Evolutionary conservation across 2,113 vertebrate species (phyloP), one percentile per base, ranked within the genome.

Genomic region (Dromaius novaehollandiae): DNA sequence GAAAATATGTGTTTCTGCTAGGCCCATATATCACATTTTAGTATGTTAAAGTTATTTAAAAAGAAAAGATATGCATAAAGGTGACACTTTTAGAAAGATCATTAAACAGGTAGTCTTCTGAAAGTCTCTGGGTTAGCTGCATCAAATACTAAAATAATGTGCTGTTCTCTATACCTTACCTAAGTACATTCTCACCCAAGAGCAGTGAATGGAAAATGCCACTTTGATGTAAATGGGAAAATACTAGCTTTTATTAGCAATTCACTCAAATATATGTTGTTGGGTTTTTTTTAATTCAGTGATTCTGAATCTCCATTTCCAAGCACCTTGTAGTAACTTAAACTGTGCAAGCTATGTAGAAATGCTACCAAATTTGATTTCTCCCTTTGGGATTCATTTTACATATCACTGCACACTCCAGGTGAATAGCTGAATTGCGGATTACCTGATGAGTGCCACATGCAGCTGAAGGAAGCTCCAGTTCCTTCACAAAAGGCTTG

Each of bases 1-100:
- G 86, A 84, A 97, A 97, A 96, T 91, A 86, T 48, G 63, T 73
- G 74, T 92, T 96, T 96, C 94, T 90, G 77, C 61, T 87, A 89
- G 51, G 56, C 46, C 74, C 83, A 87, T 96, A 93, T 95, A 89
- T 96, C 96, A 95, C 58, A 66, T 90, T 75, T 83, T 64, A 79
- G 65, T 68, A 44, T 95, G 90, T 77, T 93, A 51, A 79, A 93
- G 22, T 90, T 65, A 65, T 95, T 93, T 74, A 92, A 53, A 53
- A 63, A 94, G 90, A 93, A 95, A 95, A 76, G 26, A 66, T 74
- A 90, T 48, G 48, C 50, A 91, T 83, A 85, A 40, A 95, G 79
- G 77, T 78, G 22, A 48, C 80, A n/a, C 9, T 94, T 93, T 24
- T 55, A 58, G 95, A 85, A 74, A 76, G 50, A 42, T 63, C 46